Conservation (phyloP, 92 coral and sea anemone species). For the Phenganax stokvisi region DNA sequence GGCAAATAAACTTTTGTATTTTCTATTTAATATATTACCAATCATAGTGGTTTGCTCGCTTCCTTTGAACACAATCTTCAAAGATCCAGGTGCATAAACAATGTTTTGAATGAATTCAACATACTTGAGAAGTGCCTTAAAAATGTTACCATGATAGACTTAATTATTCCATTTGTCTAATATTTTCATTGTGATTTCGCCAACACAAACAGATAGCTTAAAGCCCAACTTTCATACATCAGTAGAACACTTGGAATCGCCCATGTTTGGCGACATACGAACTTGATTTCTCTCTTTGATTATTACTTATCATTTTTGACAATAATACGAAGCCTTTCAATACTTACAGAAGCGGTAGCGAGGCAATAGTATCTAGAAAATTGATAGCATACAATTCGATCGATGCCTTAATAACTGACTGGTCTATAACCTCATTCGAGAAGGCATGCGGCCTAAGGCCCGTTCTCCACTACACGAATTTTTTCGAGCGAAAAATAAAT, state of each 20-base stretch:
- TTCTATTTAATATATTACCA: conserved; percentile 47
- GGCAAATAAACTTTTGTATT: too few relatives aligned
- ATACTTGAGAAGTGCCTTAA: conserved; percentile 89
- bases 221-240: too few relatives aligned
- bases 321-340: too few relatives aligned
- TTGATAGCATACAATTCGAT: not conserved
- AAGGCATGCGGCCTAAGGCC: too few relatives aligned
- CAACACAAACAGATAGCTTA: too few relatives aligned
- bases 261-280: too few relatives aligned
- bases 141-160: not conserved
- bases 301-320: too few relatives aligned
- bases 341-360: conserved; percentile 93
- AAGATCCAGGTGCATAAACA: conserved; percentile 87
- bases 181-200: not conserved
- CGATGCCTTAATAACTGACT: not conserved
- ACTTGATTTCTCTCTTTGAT: too few relatives aligned
- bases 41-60: conserved; percentile 94
- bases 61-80: conserved; percentile 89
- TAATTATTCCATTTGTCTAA: not conserved
- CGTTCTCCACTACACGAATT: too few relatives aligned
- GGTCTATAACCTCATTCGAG: too few relatives aligned
- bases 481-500: too few relatives aligned
- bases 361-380: conserved; percentile 79
- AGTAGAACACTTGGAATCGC: too few relatives aligned
- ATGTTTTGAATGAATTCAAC: conserved; percentile 91